These are phyloP conservation scores for Chaetodon trifasciatus DNA, from an alignment of 2,797 vertebrate genomes.

Conservation along the genomic window DNA sequence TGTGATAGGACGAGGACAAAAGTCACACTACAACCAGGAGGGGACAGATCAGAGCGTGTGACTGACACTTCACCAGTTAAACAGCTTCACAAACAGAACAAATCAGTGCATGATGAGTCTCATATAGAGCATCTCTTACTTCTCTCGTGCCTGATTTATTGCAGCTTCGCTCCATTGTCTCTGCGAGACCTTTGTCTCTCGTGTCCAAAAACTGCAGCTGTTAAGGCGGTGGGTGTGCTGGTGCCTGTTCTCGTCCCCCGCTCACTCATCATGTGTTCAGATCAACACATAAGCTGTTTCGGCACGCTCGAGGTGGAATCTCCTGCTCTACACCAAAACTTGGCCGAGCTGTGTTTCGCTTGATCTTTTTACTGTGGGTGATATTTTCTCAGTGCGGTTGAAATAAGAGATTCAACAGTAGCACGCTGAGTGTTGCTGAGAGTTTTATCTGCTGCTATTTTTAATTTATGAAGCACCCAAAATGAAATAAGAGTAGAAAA, in stretches of 20 bases:
- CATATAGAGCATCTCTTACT: background rate
- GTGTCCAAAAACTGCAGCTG: background rate
- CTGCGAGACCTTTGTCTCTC: background rate
- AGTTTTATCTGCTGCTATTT: conserved; percentile 6
- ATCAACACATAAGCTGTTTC: background rate
- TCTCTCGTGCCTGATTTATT: background rate
- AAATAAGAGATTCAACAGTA: background rate
- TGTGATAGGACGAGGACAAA: background rate
- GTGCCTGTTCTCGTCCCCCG: background rate
- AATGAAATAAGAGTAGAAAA: background rate
- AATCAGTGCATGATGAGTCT: conserved; percentile 8
- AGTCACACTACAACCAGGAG: background rate
- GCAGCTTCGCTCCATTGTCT: background rate
- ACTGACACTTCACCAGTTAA: background rate
- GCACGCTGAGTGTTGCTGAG: background rate
- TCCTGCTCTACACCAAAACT: background rate
- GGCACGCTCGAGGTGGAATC: background rate
- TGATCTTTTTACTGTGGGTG: background rate
- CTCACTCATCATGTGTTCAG: background rate
- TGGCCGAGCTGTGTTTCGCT: background rate
- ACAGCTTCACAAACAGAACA: background rate
- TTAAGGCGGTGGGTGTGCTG: background rate
- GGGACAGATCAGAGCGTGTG: background rate
- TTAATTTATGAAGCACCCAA: background rate
- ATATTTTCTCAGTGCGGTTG: background rate